A percentile compares a stretch with the other conserved stretches of the same genome.
Evolutionary conservation across 1,140 invertebrate species (phyloP).

Genomic region (Cherax destructor): DNA sequence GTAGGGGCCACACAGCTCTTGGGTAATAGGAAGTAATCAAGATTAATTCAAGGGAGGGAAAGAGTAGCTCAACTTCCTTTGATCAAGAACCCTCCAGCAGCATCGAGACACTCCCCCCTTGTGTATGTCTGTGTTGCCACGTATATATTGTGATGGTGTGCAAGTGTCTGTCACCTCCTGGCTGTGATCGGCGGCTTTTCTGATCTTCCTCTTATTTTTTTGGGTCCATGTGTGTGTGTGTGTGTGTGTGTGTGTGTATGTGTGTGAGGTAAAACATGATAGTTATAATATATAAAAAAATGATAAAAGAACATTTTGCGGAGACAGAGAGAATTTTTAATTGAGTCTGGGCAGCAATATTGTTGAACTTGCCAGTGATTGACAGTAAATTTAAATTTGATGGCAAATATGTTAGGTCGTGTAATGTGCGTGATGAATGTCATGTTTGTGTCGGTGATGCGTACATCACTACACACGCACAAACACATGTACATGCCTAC

Average conservation of each 20-base stretch:
- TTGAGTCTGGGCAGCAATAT: not conserved
- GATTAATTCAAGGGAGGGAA: too few species aligned
- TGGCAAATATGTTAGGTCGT: slow-evolving; percentile 37
- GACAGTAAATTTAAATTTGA: slow-evolving; percentile 22
- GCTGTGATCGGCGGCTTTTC: too few species aligned
- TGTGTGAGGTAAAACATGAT: not conserved
- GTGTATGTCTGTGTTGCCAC: too few species aligned
- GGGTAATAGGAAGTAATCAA: too few species aligned
- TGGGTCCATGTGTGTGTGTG: not conserved
- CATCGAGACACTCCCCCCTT: too few species aligned
- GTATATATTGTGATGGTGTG: too few species aligned
- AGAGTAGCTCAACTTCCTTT: too few species aligned
- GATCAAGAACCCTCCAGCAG: too few species aligned
- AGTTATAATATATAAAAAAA: not conserved
- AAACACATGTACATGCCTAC: not conserved
- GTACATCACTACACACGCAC: not conserved
- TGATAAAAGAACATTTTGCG: not conserved
- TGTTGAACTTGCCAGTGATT: not conserved
- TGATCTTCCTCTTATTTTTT: too few species aligned
- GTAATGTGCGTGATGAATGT: slow-evolving; percentile 41
- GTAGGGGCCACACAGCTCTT: too few species aligned
- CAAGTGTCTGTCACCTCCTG: too few species aligned
- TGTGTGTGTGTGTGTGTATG: not conserved
- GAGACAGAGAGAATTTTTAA: not conserved
- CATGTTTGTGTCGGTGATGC: slow-evolving; percentile 12